Conservation (phyloP, 2,113 vertebrate genomes). For the Tupaia chinensis region DNA sequence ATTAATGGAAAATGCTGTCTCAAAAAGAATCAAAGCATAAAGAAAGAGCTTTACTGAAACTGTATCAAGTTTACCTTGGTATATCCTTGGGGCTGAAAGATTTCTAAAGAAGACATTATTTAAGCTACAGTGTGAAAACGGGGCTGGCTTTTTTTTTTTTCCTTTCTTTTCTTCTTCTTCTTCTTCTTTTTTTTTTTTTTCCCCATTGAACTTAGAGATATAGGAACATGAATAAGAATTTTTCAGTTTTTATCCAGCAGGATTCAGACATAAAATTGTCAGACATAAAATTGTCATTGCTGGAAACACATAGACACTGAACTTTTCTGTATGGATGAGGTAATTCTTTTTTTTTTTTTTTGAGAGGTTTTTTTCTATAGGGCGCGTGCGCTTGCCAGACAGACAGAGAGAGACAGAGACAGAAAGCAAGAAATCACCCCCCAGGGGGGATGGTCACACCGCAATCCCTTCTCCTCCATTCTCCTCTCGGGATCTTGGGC, state of each 20-base stretch:
- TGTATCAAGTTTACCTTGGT: neutral
- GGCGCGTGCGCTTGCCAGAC: too few species aligned
- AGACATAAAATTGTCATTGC: neutral
- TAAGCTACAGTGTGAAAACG: slow-evolving; percentile 18
- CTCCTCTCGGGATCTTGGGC: too few species aligned
- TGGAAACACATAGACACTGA: neutral
- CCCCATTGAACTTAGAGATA: slow-evolving; percentile 7
- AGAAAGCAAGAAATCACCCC: too few species aligned
- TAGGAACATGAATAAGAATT: slow-evolving; percentile 9
- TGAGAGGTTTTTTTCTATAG: too few species aligned
- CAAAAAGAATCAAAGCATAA: slow-evolving; percentile 4
- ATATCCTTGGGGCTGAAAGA: neutral
- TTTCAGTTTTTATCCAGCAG: slow-evolving; percentile 20
- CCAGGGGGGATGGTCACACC: too few species aligned
- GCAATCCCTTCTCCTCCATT: too few species aligned
- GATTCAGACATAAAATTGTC: neutral
- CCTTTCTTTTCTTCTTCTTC: too few species aligned
- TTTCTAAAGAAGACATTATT: slow-evolving; percentile 9
- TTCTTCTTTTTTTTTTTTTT: too few species aligned
- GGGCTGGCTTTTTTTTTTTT: neutral
- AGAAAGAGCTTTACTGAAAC: slow-evolving; percentile 36
- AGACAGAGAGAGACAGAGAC: too few species aligned
- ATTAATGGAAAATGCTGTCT: slow-evolving; percentile 44
- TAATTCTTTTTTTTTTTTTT: neutral
- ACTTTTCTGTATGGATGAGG: neutral